These are phyloP conservation scores for Dicycla oo DNA, from an alignment of 2,888 invertebrate genomes.

Conservation along the genomic window DNA sequence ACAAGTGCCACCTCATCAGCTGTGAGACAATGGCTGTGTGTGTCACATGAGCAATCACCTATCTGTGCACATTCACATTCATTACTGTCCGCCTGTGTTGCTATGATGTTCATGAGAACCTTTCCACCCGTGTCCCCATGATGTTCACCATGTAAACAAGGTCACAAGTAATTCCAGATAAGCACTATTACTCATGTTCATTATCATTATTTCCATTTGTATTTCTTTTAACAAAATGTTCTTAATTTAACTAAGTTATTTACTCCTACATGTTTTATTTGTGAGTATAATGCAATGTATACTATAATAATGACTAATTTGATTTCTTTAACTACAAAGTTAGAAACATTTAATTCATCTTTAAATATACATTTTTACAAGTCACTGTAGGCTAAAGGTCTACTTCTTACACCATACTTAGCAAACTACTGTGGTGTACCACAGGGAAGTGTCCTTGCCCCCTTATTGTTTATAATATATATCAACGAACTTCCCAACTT, in stretches of 20 bases:
- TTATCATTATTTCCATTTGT: neutral
- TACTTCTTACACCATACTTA: too few species aligned
- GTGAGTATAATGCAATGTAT: neutral
- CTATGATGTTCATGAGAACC: neutral
- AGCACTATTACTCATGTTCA: slow-evolving; percentile 24
- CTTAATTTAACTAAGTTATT: too few species aligned
- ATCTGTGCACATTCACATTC: neutral
- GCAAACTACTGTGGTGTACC: too few species aligned
- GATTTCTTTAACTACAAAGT: neutral
- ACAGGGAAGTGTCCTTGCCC: too few species aligned
- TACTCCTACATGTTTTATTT: too few species aligned
- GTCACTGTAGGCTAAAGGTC: too few species aligned
- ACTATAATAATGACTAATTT: neutral
- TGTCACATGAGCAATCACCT: neutral
- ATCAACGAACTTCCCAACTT: too few species aligned
- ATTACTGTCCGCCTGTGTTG: neutral
- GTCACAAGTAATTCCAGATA: slow-evolving; percentile 23
- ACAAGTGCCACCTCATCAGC: neutral
- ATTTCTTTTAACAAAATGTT: slow-evolving; percentile 1
- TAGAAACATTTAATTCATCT: neutral
- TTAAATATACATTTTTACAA: neutral
- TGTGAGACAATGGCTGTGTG: neutral
- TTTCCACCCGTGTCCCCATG: too few species aligned
- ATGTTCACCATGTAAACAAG: too few species aligned
- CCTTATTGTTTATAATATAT: too few species aligned